Evolutionary conservation across 1,140 invertebrate genomes (phyloP).

Genomic region (Lepidurus packardi): DNA sequence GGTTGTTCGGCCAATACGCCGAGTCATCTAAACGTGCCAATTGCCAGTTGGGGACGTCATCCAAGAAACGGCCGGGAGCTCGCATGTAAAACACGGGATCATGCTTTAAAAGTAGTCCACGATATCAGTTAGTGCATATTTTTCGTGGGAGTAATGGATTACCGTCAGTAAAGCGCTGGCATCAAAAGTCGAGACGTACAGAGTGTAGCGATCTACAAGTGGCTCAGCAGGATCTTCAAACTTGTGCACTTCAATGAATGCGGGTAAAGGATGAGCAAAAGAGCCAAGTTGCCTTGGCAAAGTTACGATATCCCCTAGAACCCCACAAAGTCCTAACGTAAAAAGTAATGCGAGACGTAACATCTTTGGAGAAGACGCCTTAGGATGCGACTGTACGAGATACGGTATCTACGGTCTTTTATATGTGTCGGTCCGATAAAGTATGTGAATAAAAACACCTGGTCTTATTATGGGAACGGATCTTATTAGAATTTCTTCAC

Average conservation of each 20-base stretch:
- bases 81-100: constrained; percentile 40
- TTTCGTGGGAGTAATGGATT: background rate
- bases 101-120: constrained; percentile 20
- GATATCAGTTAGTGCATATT: background rate
- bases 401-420: background rate
- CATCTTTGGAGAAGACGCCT: background rate
- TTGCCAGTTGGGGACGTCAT: constrained; percentile 39
- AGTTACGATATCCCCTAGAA: constrained; percentile 21
- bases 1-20: constrained; percentile 42
- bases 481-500: background rate
- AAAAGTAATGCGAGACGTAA: background rate
- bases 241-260: constrained; percentile 40
- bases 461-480: background rate
- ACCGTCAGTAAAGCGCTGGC: constrained; percentile 24
- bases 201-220: constrained; percentile 38
- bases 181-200: constrained; percentile 41
- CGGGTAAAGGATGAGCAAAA: constrained; percentile 33
- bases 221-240: constrained; percentile 35
- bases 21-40: constrained; percentile 39
- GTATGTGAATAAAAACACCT: background rate
- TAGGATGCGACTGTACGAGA: background rate
- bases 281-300: constrained; percentile 33
- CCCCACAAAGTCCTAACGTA: background rate
- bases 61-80: constrained; percentile 39
- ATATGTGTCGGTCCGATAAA: background rate